Evolutionary conservation across 2,113 vertebrate genomes (phyloP).

Genomic region (Phaethornis superciliosus): DNA sequence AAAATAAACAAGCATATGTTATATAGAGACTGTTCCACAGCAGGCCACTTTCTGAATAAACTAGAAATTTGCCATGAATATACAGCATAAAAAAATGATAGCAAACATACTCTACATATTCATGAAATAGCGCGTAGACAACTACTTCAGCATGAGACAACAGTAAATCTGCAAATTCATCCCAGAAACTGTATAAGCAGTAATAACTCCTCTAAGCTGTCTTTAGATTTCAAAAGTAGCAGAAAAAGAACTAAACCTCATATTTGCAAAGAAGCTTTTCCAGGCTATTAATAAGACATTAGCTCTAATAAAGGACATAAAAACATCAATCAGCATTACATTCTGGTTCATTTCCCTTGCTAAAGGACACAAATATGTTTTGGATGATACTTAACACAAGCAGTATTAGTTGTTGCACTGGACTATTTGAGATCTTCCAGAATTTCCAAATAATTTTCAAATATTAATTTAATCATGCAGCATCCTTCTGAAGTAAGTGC

Average conservation of each 20-base stretch:
- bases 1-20: neutral
- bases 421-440: neutral
- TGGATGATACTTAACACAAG: neutral
- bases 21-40: neutral
- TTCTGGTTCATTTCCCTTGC: neutral
- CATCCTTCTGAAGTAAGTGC: neutral
- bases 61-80: neutral
- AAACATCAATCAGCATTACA: neutral
- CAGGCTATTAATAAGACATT: conserved; percentile 34
- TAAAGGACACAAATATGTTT: neutral
- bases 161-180: neutral
- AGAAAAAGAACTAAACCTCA: neutral
- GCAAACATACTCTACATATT: neutral
- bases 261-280: conserved; percentile 1
- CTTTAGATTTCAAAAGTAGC: neutral
- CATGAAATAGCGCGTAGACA: neutral
- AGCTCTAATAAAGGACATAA: neutral
- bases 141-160: neutral
- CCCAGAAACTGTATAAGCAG: neutral
- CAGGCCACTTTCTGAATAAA: neutral
- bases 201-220: neutral
- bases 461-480: neutral
- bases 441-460: neutral
- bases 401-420: neutral
- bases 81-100: neutral